phyloP scores from a whole-genome alignment of 1,140 invertebrate genomes.

The Cepaea nemoralis region DNA sequence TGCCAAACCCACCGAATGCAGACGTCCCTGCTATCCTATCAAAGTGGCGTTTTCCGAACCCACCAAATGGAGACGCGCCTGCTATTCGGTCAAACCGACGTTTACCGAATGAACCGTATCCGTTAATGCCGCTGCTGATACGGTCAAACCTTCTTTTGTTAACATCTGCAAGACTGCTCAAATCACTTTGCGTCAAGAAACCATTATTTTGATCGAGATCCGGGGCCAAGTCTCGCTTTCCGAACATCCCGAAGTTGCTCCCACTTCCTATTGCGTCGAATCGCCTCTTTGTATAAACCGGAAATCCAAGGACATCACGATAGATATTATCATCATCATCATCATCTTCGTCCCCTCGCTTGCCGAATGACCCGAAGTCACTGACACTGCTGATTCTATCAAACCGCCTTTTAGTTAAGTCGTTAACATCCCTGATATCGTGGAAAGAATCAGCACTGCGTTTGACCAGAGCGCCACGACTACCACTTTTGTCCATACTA shows the following conservation, averaged over 20 bases:
- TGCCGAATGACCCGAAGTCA: background rate
- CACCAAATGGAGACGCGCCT: background rate
- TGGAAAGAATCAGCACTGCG: background rate
- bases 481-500: background rate
- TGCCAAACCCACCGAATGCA: background rate
- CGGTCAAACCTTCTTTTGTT: constrained; percentile 4
- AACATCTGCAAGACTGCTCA: background rate
- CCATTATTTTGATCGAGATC: background rate
- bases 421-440: background rate
- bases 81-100: background rate
- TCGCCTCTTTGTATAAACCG: background rate
- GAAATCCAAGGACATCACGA: no score
- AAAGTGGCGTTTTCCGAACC: constrained; percentile 5
- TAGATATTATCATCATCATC: background rate
- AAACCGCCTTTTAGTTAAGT: background rate
- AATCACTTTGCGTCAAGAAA: background rate
- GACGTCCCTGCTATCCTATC: background rate
- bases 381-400: background rate
- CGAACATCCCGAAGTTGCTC: background rate
- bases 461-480: background rate
- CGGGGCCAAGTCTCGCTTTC: background rate
- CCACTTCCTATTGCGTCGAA: background rate
- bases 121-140: background rate
- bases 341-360: background rate
- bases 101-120: background rate